Base-by-base conservation (phyloP, 2,888 invertebrate species). In the Myopa testacea region DNA sequence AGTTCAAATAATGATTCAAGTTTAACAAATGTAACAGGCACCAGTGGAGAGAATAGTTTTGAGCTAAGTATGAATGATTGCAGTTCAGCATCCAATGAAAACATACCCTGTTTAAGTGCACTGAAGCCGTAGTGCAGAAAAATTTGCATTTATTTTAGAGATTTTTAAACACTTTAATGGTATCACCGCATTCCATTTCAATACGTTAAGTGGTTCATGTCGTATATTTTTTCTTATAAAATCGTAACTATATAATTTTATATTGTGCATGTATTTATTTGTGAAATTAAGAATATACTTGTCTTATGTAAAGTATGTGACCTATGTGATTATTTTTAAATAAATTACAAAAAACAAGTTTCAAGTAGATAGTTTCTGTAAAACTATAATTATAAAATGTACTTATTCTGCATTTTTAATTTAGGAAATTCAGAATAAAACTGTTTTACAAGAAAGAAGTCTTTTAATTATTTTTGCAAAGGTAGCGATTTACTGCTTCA, bases 21-120 rank as follows among this genome's bases (percentile, higher is more conserved):
- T 79, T 83, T 89, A 67, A 89, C 89, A 3, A 89, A 87, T 62
- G 88, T 89, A 8, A 89, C 89, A 3, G 88, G 87, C 38, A 88
- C 88, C 10, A 89, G 88, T 77, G 89, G 88, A 14, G 89, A 88
- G 16, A 89, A 88, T 78, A 88, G 88, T 75, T 88, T 88, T 79
- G 88, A 88, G 40, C 78, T 87, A 19, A 88, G 86, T 76, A 81
- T 82, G 19, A 87, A 87, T 78, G 88, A 88, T 74, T 86, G 85
- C 38, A 87, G 80, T 74, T 81, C 81, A 5, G 72, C 80, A 45
- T 82, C 82, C 34, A 74, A 79, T 37, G 81, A 80, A 74, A 78
- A 80, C 74, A 75, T 78, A 65, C 78, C 79, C 63, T 69, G 60
- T 63, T 76, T 77, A 55, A 80, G 77, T 79, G 71, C 77, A 72